These are phyloP conservation scores for Leptopilina myrica DNA, from an alignment of 2,888 invertebrate species.

Conservation along the genomic window DNA sequence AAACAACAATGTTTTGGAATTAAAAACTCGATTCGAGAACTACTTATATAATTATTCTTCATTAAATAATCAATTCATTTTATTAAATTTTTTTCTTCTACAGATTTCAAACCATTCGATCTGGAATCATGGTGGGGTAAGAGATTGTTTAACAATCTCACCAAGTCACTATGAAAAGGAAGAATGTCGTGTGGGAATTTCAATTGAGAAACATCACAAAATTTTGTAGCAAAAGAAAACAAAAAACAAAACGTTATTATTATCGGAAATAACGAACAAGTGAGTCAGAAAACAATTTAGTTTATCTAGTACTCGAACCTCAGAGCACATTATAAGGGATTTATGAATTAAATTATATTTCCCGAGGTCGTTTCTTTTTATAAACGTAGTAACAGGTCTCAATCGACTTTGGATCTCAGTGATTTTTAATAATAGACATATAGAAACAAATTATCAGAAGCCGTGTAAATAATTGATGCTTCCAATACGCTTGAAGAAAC, in stretches of 20 bases:
- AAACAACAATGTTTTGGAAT: no score
- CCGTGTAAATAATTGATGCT: conserved; percentile 13
- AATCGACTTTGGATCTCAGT: conserved; percentile 17
- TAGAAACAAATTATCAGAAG: background rate
- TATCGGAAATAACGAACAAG: background rate
- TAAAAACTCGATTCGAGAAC: no score
- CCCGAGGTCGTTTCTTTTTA: background rate
- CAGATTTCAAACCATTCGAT: conserved; percentile 93
- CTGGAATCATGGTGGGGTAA: conserved; percentile 95
- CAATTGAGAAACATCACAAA: conserved; percentile 42
- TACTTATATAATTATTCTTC: background rate
- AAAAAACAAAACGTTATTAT: background rate
- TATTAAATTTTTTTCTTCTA: conserved; percentile 56
- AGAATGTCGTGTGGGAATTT: conserved; percentile 39
- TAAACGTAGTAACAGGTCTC: conserved; percentile 14
- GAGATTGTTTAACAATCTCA: conserved; percentile 89
- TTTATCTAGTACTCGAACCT: conserved; percentile 18
- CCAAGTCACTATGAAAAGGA: conserved; percentile 81
- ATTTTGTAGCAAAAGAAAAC: conserved; percentile 46
- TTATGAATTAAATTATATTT: conserved; percentile 2
- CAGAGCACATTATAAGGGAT: conserved; percentile 7
- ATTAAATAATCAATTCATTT: background rate
- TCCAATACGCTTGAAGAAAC: conserved; percentile 20
- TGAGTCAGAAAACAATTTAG: background rate
- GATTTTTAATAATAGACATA: conserved; percentile 15